Conservation (phyloP, 2,797 vertebrate genomes). For the Lacerta agilis region DNA sequence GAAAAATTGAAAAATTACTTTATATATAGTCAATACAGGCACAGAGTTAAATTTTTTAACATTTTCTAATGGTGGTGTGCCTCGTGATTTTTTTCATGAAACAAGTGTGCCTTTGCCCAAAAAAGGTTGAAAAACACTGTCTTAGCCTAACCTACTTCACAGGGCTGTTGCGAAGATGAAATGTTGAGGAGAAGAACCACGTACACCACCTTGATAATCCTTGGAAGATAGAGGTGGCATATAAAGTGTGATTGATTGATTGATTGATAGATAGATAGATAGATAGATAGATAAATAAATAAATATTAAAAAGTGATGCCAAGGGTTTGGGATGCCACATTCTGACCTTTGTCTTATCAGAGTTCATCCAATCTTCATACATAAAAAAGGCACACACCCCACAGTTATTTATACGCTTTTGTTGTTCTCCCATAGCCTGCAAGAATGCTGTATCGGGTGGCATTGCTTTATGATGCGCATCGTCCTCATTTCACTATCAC, state of each 20-base stretch:
- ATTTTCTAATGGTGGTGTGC: no score
- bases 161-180: background rate
- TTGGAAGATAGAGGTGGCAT: background rate
- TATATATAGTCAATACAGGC: no score
- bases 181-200: no score
- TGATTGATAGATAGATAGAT: no score
- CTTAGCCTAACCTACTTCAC: background rate
- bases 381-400: background rate
- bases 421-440: conserved; percentile 84
- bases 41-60: no score
- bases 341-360: background rate
- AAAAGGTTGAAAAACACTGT: no score
- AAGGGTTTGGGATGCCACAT: background rate
- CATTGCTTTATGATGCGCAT: conserved; percentile 97
- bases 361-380: conserved; percentile 8
- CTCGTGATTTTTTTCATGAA: no score
- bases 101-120: no score
- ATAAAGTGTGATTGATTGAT: background rate
- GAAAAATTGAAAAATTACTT: no score
- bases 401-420: conserved; percentile 60
- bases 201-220: no score
- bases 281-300: no score
- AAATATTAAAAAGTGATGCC: no score
- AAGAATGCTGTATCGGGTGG: conserved; percentile 92
- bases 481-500: conserved; percentile 96